Base-by-base conservation (phyloP, 2,888 invertebrate genomes). In the Orthosia incerta region DNA sequence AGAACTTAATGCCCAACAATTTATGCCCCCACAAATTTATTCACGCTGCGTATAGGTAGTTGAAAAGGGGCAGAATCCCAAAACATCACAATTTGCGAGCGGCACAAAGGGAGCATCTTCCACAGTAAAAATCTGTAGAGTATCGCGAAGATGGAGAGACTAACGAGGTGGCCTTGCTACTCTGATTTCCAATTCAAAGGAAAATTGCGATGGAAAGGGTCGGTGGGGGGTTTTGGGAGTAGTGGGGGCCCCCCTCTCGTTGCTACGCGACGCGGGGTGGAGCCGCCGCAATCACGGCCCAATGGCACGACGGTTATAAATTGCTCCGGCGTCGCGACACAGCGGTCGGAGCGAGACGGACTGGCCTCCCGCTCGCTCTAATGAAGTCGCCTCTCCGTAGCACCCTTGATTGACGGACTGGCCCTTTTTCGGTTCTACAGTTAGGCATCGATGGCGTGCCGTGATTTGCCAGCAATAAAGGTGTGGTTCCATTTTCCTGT, bases 251-350 rank as follows among this genome's bases (percentile, higher is more conserved):
- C 86, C 86, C 96, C 95, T 94, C 92, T 93, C 96, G 97, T 97
- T 95, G 96, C 97, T 96, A 97, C 94, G 97, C 94, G 96, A 97
- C 97, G 97, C 96, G 96, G 97, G 97, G 97, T 96, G 97, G 97
- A 96, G 97, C 93, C 95, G 93, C 96, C 91, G 94, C 95, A 96
- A 96, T 96, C 96, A 96, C 96, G 95, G 96, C 95, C 96, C 96
- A 96, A 96, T 96, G 92, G 96, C 95, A 94, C 96, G 96, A 95
- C 96, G 95, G 96, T 95, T 96, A 96, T 96, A 96, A 96, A 96
- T 96, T 96, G 96, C 94, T 96, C 94, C 92, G 91, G 92, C 93
- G 93, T 92, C 94, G 95, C 94, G 95, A 95, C 95, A 94, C 91
- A 93, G 91, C 89, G 85, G 95, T 87, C 84, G 79, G 93, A 95